These are phyloP conservation scores for Acrobasis suavella DNA, from an alignment of 2,888 invertebrate species.

Conservation along the genomic window DNA sequence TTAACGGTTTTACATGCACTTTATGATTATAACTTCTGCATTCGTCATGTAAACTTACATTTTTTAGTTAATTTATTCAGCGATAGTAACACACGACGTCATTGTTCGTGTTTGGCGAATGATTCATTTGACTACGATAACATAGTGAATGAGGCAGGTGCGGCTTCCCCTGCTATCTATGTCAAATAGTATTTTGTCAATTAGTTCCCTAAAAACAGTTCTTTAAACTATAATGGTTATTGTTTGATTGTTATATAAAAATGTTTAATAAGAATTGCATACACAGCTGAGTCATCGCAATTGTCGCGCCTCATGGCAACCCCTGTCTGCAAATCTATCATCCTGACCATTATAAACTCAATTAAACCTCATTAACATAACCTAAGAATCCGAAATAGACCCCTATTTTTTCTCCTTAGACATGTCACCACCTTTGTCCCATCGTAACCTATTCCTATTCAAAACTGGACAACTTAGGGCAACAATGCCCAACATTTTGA, in stretches of 20 bases:
- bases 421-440: slow-evolving; percentile 80
- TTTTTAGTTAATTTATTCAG: slow-evolving; percentile 40
- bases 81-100: slow-evolving; percentile 46
- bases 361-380: slow-evolving; percentile 81
- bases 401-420: slow-evolving; percentile 59
- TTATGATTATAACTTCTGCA: not conserved
- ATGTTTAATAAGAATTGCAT: not conserved
- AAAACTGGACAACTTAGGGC: slow-evolving; percentile 69
- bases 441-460: slow-evolving; percentile 71
- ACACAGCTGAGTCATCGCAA: slow-evolving; percentile 60
- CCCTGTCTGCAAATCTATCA: slow-evolving; percentile 64
- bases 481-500: slow-evolving; percentile 74
- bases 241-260: slow-evolving; percentile 15
- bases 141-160: slow-evolving; percentile 16
- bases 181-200: slow-evolving; percentile 18
- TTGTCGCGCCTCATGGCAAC: slow-evolving; percentile 61
- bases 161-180: slow-evolving; percentile 20
- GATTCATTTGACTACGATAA: slow-evolving; percentile 26
- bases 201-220: slow-evolving; percentile 7
- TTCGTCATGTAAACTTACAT: not conserved
- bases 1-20: not conserved
- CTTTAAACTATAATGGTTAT: not conserved
- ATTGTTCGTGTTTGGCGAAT: slow-evolving; percentile 43
- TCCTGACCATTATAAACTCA: slow-evolving; percentile 78
- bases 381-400: slow-evolving; percentile 55